Evolutionary conservation across 1,140 invertebrate species (phyloP), one percentile per base, ranked within the genome.

Genomic region (Danaus melanippus): DNA sequence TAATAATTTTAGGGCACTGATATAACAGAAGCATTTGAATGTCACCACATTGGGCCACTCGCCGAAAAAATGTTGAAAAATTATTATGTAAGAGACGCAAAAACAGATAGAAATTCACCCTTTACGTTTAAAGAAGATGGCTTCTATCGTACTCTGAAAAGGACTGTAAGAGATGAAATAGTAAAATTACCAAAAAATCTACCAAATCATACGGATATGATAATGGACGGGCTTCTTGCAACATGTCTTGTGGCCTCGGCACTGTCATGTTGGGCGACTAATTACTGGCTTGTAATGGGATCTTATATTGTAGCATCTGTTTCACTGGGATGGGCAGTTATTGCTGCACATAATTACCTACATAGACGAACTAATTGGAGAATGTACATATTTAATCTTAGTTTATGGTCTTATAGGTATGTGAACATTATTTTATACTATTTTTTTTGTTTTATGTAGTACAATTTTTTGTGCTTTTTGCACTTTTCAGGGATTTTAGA

Each of bases 341-440:
- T 93, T 10, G 88, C 87, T 12, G 88, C 90, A 0, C 95, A 97
- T 74, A 97, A 96, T 76, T 97, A 93, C 73, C 92, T 96, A 54
- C 95, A 96, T 71, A 89, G 91, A 68, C 90, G 86, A 49, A 90
- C 95, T 63, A 95, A 92, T 69, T 95, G 93, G 88, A 90, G 94
- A 47, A 95, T 94, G 91, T 95, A 93, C 69, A 90, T 93, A 39
- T 94, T 94, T 56, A 92, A 95, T 69, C 76, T 96, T 21, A 87
- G 87, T 32, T 62, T 92, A 45, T 84, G 93, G 86, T 90, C 92
- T 2, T 92, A 90, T 17, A 90, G 86, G 90, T 90, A 78, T 65
- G 42, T 7, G 42, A 9, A 11, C 39, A 7, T 6, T 41, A 8
- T 39, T 50, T 49, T 39, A 50, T 17, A 39, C 54, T 10, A 12